Evolutionary conservation across 2,113 vertebrate species (phyloP).

Genomic region (Aptenodytes forsteri): DNA sequence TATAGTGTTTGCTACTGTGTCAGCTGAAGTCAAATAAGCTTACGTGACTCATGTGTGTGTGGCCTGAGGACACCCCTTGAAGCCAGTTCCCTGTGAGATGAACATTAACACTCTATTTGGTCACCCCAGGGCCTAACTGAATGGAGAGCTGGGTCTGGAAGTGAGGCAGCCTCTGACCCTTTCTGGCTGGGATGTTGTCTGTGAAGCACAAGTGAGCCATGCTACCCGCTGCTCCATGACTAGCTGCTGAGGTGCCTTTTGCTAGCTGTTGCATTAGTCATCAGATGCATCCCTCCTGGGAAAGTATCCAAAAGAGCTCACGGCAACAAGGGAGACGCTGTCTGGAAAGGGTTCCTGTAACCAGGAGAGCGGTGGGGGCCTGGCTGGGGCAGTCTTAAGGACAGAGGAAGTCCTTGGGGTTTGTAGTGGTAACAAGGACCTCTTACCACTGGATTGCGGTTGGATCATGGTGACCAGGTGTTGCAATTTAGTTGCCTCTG

Average conservation of each 20-base stretch:
- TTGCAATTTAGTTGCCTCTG: fast-evolving
- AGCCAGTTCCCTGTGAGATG: background rate
- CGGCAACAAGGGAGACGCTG: background rate
- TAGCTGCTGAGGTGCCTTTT: background rate
- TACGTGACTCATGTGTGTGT: background rate
- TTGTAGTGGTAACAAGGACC: background rate
- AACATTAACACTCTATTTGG: fast-evolving
- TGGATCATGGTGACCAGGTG: fast-evolving
- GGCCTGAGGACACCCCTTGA: background rate
- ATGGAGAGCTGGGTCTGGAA: background rate
- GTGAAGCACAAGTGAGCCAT: background rate
- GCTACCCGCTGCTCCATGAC: fast-evolving
- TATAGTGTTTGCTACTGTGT: background rate
- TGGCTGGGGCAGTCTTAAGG: background rate
- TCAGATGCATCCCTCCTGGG: background rate
- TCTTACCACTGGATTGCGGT: background rate
- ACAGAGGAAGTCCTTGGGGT: background rate
- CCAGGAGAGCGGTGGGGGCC: background rate
- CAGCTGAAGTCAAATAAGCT: background rate
- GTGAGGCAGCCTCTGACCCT: background rate
- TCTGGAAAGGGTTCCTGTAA: background rate
- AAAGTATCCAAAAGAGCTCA: background rate
- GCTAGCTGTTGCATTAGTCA: background rate
- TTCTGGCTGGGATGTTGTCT: background rate
- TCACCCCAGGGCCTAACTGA: background rate